phyloP scores from a whole-genome alignment of 2,113 vertebrate genomes.

The Hemichromis elongatus region DNA sequence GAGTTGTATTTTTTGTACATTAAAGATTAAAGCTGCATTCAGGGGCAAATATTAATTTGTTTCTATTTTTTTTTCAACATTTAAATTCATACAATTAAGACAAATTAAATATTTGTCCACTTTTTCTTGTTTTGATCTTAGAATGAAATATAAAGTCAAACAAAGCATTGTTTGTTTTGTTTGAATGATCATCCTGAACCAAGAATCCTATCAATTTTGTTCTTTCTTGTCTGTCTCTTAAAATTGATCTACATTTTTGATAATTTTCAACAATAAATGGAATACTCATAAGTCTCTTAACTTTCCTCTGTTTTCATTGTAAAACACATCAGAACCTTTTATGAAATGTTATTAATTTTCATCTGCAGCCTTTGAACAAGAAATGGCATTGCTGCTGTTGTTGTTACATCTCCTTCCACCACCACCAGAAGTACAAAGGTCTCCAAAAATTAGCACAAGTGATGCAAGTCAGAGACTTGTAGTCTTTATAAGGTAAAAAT shows the following conservation, averaged over 20 bases:
- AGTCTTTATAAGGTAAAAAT: too few species aligned
- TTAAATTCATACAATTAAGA: not conserved
- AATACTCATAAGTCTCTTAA: not conserved
- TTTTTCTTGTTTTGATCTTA: not conserved
- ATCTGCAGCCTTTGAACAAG: not conserved
- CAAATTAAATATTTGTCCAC: not conserved
- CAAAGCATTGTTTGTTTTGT: not conserved
- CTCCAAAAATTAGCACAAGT: too few species aligned
- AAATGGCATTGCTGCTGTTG: not conserved
- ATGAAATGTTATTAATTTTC: not conserved
- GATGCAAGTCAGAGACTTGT: too few species aligned
- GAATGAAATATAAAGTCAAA: too few species aligned
- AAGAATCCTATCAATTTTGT: not conserved
- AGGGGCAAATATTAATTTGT: not conserved
- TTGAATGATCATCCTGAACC: not conserved
- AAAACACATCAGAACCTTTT: not conserved
- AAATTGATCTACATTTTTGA: not conserved
- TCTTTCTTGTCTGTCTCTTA: not conserved
- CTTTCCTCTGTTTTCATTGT: not conserved
- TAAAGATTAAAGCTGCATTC: too few species aligned
- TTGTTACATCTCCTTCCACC: not conserved
- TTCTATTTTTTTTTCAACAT: too few species aligned
- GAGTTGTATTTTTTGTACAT: not conserved
- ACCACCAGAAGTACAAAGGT: not conserved
- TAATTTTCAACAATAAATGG: not conserved